Evolutionary conservation across 2,888 invertebrate genomes (phyloP), one percentile per base, ranked within the genome.

Genomic region (Eueremaeus valkanovi): DNA sequence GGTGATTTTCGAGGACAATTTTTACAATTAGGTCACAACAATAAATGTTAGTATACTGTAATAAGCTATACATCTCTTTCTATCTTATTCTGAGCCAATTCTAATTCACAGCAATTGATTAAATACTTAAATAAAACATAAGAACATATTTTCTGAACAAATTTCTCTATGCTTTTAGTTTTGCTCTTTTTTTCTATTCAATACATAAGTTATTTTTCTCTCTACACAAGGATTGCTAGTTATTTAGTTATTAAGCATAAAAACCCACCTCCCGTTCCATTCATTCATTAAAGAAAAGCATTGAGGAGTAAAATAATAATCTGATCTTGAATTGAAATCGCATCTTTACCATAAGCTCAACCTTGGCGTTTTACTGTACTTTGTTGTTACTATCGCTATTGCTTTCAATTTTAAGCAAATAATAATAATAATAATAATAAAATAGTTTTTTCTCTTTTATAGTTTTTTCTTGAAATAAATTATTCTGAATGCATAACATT

Each of bases 321-420:
- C 68, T 68, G 68, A 68, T 68, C 68, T 68, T 68, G 68, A 68
- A 68, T 68, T 68, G 21, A 68, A 61, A 63, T 68, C 40, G 68
- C 68, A 68, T 68, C 68, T 68, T 16, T 42, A 36, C 21, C 68
- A 63, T 27, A 33, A 68, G 42, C 68, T 21, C 40, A 68, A 68
- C 68, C 68, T 68, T 68, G 68, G 68, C n/a, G n/a, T n/a, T n/a
- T n/a, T n/a, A n/a, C n/a, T n/a, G n/a, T n/a, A 31, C 24, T 42
- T 68, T 42, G 68, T 18, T 45, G 18, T 68, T 68, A 42, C 21
- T 68, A 33, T 40, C 68, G 24, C 11, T 33, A 40, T 40, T 68
- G 68, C 68, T 68, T 68, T 68, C 68, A 24, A 27, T 68, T 68
- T 63, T n/a, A 6, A 58, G n/a, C 49, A 49, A n/a, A 21, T 24